phyloP scores from a whole-genome alignment of 2,888 invertebrate genomes.

The Xestoiulus laeticollis region DNA sequence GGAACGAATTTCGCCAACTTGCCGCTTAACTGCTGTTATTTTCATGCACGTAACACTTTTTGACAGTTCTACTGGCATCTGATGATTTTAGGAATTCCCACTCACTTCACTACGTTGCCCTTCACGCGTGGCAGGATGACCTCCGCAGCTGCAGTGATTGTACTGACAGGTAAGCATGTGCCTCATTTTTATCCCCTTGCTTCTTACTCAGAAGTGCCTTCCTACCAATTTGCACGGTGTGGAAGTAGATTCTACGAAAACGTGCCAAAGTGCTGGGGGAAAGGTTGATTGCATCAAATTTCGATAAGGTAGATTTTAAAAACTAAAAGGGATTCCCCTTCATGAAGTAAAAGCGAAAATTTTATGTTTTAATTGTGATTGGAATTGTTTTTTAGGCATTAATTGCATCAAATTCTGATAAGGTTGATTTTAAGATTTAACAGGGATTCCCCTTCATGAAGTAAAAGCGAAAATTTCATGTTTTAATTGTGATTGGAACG shows the following conservation, averaged over 20 bases:
- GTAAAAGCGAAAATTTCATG: neutral
- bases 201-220: neutral
- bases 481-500: neutral
- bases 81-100: conserved; percentile 35
- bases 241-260: neutral
- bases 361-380: neutral
- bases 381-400: neutral
- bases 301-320: no score
- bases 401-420: neutral
- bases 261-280: neutral
- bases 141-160: neutral
- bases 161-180: conserved; percentile 7
- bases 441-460: neutral
- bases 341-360: no score
- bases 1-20: neutral
- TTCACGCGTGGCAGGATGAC: conserved; percentile 39
- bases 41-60: conserved; percentile 1
- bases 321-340: no score
- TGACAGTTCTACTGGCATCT: neutral
- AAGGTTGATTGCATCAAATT: no score
- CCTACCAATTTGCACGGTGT: neutral
- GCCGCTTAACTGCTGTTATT: conserved; percentile 19
- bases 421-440: neutral
- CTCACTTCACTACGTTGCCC: neutral
- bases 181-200: neutral